Evolutionary conservation across 2,113 vertebrate genomes (phyloP).

Genomic region (Choloepus hoffmanni): DNA sequence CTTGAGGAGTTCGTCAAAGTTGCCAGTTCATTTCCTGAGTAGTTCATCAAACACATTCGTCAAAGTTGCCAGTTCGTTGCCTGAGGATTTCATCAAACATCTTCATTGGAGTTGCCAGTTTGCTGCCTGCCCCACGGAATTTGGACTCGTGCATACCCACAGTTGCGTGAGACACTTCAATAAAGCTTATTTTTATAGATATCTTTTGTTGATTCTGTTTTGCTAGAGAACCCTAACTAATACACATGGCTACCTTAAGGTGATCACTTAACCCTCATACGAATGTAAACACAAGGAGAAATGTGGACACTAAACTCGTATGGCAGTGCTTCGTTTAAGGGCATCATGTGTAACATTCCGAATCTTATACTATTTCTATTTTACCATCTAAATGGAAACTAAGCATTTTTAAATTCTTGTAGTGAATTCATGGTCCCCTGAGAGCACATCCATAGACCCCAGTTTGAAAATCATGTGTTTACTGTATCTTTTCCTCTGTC

Average conservation of each 20-base stretch:
- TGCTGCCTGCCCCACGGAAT: too few relatives aligned
- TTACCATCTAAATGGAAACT: background rate
- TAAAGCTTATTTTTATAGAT: background rate
- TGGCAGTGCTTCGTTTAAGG: background rate
- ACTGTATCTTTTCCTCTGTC: background rate
- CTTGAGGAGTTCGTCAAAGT: too few relatives aligned
- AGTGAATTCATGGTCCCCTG: background rate
- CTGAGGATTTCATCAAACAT: too few relatives aligned
- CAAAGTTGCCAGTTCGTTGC: too few relatives aligned
- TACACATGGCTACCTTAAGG: background rate
- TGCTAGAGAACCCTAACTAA: too few relatives aligned
- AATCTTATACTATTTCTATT: constrained; percentile 1
- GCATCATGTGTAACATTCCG: background rate
- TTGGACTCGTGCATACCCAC: too few relatives aligned
- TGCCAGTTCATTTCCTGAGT: too few relatives aligned
- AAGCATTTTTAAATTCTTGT: background rate
- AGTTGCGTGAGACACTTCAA: too few relatives aligned
- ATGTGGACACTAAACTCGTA: background rate
- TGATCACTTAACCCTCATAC: background rate
- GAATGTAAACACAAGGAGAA: background rate
- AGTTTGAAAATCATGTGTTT: background rate
- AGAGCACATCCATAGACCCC: background rate
- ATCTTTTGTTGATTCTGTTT: too few relatives aligned
- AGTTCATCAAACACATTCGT: too few relatives aligned
- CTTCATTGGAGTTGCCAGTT: too few relatives aligned